Evolutionary conservation across 2,797 vertebrate genomes (phyloP).

Genomic region (Rhinella marina): DNA sequence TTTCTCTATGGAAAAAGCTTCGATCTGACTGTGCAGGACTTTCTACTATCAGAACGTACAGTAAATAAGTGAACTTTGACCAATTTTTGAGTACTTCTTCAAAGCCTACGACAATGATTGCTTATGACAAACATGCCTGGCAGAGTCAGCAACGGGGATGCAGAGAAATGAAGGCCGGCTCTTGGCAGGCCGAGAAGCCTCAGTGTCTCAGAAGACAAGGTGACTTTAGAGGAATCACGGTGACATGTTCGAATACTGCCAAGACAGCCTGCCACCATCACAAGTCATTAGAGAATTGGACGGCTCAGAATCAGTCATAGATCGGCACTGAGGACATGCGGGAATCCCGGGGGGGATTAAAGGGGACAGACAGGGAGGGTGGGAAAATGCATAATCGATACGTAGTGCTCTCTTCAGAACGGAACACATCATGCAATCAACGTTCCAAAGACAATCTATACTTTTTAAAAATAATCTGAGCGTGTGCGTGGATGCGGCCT

Average conservation of each 20-base stretch:
- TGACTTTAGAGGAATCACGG: slow-evolving; percentile 53
- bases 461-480: slow-evolving; percentile 6
- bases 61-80: slow-evolving; percentile 11
- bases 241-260: slow-evolving; percentile 48
- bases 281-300: slow-evolving; percentile 30
- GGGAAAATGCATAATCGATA: slow-evolving; percentile 27
- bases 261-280: slow-evolving; percentile 44
- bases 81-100: background rate
- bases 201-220: slow-evolving; percentile 51
- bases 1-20: background rate
- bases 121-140: background rate
- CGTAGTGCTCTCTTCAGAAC: slow-evolving; percentile 29
- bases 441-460: slow-evolving; percentile 29
- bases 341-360: slow-evolving; percentile 39
- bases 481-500: background rate
- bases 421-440: slow-evolving; percentile 17
- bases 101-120: background rate
- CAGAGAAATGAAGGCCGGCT: slow-evolving; percentile 23
- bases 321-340: background rate
- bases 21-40: background rate
- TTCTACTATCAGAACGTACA: background rate
- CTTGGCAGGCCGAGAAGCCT: slow-evolving; percentile 24
- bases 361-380: slow-evolving; percentile 11
- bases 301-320: slow-evolving; percentile 5
- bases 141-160: slow-evolving; percentile 21